Evolutionary conservation across 2,797 vertebrate genomes (phyloP).

Genomic region (Muraenolepis orangiensis): DNA sequence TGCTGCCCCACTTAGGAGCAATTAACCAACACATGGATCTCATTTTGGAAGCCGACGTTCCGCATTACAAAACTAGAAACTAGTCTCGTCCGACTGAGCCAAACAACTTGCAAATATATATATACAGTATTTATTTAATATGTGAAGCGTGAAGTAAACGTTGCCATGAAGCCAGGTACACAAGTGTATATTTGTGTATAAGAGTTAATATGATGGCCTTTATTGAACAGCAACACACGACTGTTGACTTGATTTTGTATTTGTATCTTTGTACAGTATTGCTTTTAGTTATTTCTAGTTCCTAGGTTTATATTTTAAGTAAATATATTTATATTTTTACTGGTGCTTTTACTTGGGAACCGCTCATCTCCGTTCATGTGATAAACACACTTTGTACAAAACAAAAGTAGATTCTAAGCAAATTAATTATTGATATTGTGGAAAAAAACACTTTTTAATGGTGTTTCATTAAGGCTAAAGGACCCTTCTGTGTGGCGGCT

Average conservation of each 20-base stretch:
- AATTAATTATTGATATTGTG: conserved; percentile 40
- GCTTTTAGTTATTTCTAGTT: conserved; percentile 59
- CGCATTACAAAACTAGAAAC: conserved; percentile 60
- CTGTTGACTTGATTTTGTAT: conserved; percentile 77
- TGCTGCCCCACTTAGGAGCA: conserved; percentile 60
- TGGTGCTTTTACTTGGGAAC: conserved; percentile 66
- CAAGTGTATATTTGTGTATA: conserved; percentile 87
- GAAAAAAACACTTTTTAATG: conserved; percentile 15
- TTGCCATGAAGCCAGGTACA: conserved; percentile 67
- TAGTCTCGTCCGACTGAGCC: conserved; percentile 53
- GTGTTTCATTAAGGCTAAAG: not conserved
- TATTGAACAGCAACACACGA: conserved; percentile 74
- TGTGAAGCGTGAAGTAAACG: conserved; percentile 66
- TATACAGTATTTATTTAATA: conserved; percentile 70
- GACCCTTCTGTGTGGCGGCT: not conserved
- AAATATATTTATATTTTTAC: conserved; percentile 70
- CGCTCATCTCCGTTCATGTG: conserved; percentile 51
- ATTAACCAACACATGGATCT: conserved; percentile 62
- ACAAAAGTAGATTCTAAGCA: conserved; percentile 62
- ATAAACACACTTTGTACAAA: conserved; percentile 66
- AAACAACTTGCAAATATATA: conserved; percentile 48
- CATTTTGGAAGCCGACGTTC: conserved; percentile 44
- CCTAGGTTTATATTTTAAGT: conserved; percentile 48
- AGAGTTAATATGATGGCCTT: conserved; percentile 79
- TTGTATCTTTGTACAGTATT: conserved; percentile 81